Conservation (phyloP, 1,140 invertebrate species). For the Physella acuta region DNA sequence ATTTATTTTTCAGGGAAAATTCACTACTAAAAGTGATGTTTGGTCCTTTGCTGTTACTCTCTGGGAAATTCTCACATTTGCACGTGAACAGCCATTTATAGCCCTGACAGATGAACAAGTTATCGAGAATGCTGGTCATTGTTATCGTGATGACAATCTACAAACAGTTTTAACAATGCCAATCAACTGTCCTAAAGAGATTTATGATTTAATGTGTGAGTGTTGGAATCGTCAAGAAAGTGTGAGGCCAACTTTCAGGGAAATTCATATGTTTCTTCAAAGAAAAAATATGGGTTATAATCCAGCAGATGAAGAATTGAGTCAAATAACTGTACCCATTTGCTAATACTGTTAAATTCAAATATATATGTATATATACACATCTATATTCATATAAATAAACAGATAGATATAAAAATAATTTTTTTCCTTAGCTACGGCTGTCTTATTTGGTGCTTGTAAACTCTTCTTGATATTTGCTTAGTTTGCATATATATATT, state of each 20-base stretch:
- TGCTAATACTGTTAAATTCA: too few relatives aligned
- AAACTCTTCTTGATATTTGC: too few relatives aligned
- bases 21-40: slow-evolving; percentile 82
- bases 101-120: slow-evolving; percentile 65
- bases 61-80: slow-evolving; percentile 71
- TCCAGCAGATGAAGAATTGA: slow-evolving; percentile 56
- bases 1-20: slow-evolving; percentile 68
- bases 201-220: slow-evolving; percentile 87
- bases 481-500: too few relatives aligned
- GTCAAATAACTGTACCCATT: slow-evolving; percentile 51
- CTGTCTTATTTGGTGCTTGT: slow-evolving; percentile 76
- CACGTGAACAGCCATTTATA: slow-evolving; percentile 95
- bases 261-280: slow-evolving; percentile 88
- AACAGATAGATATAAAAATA: too few relatives aligned
- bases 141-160: slow-evolving; percentile 50
- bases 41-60: slow-evolving; percentile 76
- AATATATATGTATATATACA: too few relatives aligned
- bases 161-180: slow-evolving; percentile 47
- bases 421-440: slow-evolving; percentile 67
- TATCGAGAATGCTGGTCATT: slow-evolving; percentile 26
- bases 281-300: slow-evolving; percentile 78
- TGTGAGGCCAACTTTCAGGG: slow-evolving; percentile 80
- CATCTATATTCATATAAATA: too few relatives aligned
- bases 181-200: slow-evolving; percentile 54
- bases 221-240: slow-evolving; percentile 84